These are phyloP conservation scores for Falco berigora DNA, from an alignment of 2,797 vertebrate species.

Conservation along the genomic window DNA sequence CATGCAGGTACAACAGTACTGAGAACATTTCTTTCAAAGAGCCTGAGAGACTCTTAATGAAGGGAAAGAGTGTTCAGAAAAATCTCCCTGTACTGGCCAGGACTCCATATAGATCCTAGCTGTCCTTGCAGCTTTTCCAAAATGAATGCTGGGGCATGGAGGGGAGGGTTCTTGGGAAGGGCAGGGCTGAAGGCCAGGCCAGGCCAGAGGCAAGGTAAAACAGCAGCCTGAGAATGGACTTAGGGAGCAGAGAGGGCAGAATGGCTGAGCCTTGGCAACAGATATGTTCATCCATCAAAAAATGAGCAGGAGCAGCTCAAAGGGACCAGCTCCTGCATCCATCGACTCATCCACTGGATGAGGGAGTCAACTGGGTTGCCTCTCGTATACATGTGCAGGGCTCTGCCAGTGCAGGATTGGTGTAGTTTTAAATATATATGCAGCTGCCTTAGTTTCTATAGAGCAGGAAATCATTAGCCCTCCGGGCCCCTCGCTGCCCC, in stretches of 20 bases:
- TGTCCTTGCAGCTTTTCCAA: not conserved
- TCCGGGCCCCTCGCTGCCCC: not conserved
- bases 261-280: not conserved
- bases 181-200: not conserved
- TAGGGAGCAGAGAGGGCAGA: not conserved
- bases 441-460: not conserved
- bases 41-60: not conserved
- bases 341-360: rapidly evolving
- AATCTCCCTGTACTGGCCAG: not conserved
- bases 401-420: not conserved
- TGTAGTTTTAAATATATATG: not conserved
- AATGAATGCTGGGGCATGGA: not conserved
- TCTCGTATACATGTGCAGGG: rapidly evolving
- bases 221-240: not conserved
- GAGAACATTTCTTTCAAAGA: not conserved
- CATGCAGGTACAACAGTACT: not conserved
- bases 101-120: not conserved
- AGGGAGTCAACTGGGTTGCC: not conserved
- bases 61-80: not conserved
- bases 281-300: not conserved
- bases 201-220: not conserved
- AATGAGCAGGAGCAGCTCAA: not conserved
- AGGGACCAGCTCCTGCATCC: not conserved
- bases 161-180: not conserved
- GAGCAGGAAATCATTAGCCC: not conserved